These are phyloP conservation scores for Idaea aversata DNA, from an alignment of 2,888 invertebrate species.

Conservation along the genomic window DNA sequence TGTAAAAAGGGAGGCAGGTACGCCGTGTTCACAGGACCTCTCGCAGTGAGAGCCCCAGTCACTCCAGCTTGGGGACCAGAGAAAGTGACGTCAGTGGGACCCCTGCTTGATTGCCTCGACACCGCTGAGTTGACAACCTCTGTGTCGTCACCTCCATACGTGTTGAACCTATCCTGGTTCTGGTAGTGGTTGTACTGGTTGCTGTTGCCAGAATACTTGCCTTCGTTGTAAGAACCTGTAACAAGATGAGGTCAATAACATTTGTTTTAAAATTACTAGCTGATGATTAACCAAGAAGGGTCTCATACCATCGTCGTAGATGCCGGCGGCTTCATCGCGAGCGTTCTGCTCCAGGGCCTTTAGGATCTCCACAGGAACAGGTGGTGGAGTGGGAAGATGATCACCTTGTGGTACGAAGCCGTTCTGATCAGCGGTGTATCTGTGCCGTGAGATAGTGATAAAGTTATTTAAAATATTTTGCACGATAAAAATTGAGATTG, in stretches of 20 bases:
- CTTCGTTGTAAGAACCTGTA: constrained; percentile 63
- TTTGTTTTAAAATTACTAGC: neutral
- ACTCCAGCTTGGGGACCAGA: neutral
- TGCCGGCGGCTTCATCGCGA: constrained; percentile 69
- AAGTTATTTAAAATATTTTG: neutral
- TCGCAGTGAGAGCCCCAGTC: constrained; percentile 10
- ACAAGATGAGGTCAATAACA: neutral
- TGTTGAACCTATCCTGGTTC: neutral
- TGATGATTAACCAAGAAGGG: neutral
- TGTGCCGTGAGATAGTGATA: constrained; percentile 24
- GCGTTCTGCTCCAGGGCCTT: constrained; percentile 69
- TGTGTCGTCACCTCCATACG: constrained; percentile 17
- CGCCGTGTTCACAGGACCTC: constrained; percentile 37
- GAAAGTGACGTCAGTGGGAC: neutral
- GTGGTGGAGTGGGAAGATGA: constrained; percentile 69
- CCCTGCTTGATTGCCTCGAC: neutral
- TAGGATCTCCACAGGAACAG: constrained; percentile 66
- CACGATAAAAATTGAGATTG: neutral
- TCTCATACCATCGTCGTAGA: constrained; percentile 65
- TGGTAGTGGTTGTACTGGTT: constrained; percentile 16
- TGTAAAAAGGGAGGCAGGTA: constrained; percentile 50
- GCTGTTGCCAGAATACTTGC: constrained; percentile 45
- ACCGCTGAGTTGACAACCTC: constrained; percentile 53
- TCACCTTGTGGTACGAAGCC: constrained; percentile 69
- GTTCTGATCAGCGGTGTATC: constrained; percentile 71